Conservation (phyloP, 2,888 invertebrate genomes). For the Ecdyonurus torrentis region DNA sequence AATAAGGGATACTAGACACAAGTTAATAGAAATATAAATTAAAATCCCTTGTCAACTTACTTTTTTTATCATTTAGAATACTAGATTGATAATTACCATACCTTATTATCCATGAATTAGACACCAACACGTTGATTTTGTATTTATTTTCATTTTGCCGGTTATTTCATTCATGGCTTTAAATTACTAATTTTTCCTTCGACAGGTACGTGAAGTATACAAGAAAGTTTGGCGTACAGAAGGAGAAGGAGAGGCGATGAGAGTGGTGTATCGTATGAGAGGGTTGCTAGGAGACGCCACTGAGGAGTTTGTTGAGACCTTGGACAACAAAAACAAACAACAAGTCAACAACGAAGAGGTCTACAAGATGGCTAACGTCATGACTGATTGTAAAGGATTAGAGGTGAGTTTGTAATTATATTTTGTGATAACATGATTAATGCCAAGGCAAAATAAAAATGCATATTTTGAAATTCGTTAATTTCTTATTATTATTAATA, state of each 20-base stretch:
- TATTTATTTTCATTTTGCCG: no score
- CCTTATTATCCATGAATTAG: no score
- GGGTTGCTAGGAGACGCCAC: slow-evolving; percentile 96
- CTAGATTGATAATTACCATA: no score
- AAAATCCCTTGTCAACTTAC: no score
- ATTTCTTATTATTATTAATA: background rate
- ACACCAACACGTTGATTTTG: no score
- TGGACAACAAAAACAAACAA: slow-evolving; percentile 67
- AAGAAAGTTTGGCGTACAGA: slow-evolving; percentile 66
- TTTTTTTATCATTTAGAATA: no score
- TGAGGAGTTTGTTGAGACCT: slow-evolving; percentile 93
- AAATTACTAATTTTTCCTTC: no score
- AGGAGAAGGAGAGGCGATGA: slow-evolving; percentile 85
- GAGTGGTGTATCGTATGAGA: slow-evolving; percentile 94
- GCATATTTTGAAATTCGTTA: background rate
- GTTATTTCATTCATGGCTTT: no score
- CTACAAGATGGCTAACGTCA: slow-evolving; percentile 74
- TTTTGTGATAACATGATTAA: background rate
- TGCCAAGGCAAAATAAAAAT: no score
- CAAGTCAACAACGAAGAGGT: slow-evolving; percentile 90
- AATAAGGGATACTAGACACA: no score
- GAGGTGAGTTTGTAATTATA: slow-evolving; percentile 30
- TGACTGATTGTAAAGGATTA: slow-evolving; percentile 62
- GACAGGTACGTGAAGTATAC: no score
- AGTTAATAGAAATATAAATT: no score